Conservation (phyloP, 2,113 vertebrate genomes). For the Chionodraco myersi region DNA sequence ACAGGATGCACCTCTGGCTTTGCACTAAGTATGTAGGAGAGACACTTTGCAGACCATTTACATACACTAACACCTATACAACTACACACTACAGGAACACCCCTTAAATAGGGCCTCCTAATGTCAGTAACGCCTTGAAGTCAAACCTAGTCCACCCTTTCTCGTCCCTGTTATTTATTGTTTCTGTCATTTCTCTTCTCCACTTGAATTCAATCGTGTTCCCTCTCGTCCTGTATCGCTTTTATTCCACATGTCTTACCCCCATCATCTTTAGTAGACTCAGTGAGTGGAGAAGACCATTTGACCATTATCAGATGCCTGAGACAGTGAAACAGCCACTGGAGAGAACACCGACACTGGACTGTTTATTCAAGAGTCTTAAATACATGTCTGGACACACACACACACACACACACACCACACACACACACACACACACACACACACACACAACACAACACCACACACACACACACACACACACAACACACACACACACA, state of each 20-base stretch:
- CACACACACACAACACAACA: too few species aligned
- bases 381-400: too few species aligned
- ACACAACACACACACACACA: too few species aligned
- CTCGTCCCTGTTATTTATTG: too few species aligned
- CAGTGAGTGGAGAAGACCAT: neutral
- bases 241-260: neutral
- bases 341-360: neutral
- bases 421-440: too few species aligned
- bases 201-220: slow-evolving; percentile 4
- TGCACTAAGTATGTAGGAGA: neutral
- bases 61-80: too few species aligned
- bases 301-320: neutral
- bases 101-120: too few species aligned
- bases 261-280: neutral
- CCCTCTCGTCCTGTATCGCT: neutral
- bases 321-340: neutral
- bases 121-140: neutral
- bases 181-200: neutral
- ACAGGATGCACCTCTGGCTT: neutral
- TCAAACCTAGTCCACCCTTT: neutral
- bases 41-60: too few species aligned
- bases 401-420: too few species aligned
- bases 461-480: too few species aligned
- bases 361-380: neutral
- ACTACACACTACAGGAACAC: too few species aligned